These are phyloP conservation scores for Deilephila elpenor DNA, from an alignment of 2,888 invertebrate species.

Conservation along the genomic window DNA sequence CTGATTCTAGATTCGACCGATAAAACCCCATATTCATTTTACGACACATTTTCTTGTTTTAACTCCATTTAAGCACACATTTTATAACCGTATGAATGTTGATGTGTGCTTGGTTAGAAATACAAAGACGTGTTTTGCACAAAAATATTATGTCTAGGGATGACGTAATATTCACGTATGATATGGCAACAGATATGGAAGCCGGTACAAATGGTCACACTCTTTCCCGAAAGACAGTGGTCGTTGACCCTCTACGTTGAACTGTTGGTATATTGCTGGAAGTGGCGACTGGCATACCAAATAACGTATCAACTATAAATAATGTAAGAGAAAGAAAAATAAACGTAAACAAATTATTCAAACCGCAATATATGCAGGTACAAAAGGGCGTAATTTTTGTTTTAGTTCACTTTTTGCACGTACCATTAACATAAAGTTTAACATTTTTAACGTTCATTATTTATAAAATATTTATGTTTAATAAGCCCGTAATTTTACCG, in stretches of 20 bases:
- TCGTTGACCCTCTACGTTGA: slow-evolving; percentile 67
- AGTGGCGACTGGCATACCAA: slow-evolving; percentile 68
- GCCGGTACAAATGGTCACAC: slow-evolving; percentile 39
- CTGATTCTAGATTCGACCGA: slow-evolving; percentile 2
- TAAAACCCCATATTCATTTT: neutral
- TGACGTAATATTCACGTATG: neutral
- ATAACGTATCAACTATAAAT: slow-evolving; percentile 34
- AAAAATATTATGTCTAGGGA: slow-evolving; percentile 5
- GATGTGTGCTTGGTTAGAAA: neutral
- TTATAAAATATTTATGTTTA: too few relatives aligned
- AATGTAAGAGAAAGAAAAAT: slow-evolving; percentile 21
- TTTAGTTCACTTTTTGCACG: neutral
- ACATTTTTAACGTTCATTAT: too few relatives aligned
- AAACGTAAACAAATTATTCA: slow-evolving; percentile 1
- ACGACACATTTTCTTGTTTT: neutral
- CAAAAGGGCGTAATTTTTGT: too few relatives aligned
- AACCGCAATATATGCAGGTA: neutral
- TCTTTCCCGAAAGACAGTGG: slow-evolving; percentile 57
- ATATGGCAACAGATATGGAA: slow-evolving; percentile 24
- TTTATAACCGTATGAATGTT: neutral
- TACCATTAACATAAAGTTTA: too few relatives aligned
- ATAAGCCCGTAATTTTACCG: too few relatives aligned
- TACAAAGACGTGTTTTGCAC: neutral
- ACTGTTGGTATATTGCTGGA: slow-evolving; percentile 62
- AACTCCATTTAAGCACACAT: neutral